Percentiles rank a stretch among this genome's conserved stretches.
These are phyloP conservation scores for Umimayanthus kanabou DNA, from an alignment of 92 coral and sea anemone genomes.

Conservation along the genomic window DNA sequence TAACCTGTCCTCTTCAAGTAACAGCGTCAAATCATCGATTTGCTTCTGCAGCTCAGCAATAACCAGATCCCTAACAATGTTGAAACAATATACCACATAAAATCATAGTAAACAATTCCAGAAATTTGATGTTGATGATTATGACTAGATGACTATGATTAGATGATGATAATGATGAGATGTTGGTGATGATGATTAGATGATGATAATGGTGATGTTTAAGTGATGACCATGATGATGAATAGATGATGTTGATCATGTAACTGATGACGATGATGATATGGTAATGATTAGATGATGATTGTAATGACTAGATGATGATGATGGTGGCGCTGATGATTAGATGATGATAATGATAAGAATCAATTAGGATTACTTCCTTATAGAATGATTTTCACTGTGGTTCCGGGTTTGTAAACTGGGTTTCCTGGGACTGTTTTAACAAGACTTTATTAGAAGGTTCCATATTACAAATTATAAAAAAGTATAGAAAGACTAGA, in stretches of 20 bases:
- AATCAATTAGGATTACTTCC: too few relatives aligned
- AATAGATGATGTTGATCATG: neutral
- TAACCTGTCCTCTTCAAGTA: constrained; percentile 82
- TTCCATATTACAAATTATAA: too few relatives aligned
- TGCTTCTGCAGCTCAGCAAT: constrained; percentile 76
- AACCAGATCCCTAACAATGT: constrained; percentile 62
- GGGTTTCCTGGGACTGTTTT: too few relatives aligned
- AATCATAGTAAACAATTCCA: too few relatives aligned
- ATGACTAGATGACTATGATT: neutral
- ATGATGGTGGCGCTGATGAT: too few relatives aligned
- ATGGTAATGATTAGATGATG: neutral
- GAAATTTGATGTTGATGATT: neutral
- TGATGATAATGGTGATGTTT: neutral
- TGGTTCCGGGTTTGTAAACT: too few relatives aligned
- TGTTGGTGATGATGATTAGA: neutral
- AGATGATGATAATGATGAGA: neutral
- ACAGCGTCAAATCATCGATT: constrained; percentile 70
- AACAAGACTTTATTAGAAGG: too few relatives aligned
- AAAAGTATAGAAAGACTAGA: too few relatives aligned
- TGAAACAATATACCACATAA: neutral
- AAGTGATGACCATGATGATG: neutral
- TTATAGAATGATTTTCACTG: too few relatives aligned
- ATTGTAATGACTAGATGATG: too few relatives aligned
- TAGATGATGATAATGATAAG: too few relatives aligned
- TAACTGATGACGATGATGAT: neutral